Base-by-base conservation (phyloP, 2,113 vertebrate genomes). In the Callithrix jacchus region DNA sequence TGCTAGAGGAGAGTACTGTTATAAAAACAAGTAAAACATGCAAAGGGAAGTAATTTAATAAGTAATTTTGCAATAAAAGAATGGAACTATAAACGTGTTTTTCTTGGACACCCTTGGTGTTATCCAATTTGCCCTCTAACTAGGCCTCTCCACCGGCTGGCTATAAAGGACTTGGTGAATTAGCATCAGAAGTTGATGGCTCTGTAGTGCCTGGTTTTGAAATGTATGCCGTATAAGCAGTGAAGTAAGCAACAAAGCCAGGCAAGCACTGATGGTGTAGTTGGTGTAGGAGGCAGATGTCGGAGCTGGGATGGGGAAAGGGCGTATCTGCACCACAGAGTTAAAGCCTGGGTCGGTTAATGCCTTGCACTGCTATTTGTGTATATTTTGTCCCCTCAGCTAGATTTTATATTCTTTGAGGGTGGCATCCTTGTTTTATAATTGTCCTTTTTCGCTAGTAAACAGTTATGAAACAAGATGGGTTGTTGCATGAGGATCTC, bases 11-110 rank as follows among this genome's bases (percentile, higher is more conserved):
- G 86, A 96, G 77, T 56, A 3, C 84, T 96, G 96, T 85, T 71
- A 92, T 90, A 77, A 91, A 96, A 94, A 84, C n/a, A 91, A 85
- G 85, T 83, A 80, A 95, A 89, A 86, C 66, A 92, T 92, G 54
- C 86, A 87, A 92, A 90, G 42, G 45, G 64, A 96, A 88, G 92
- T 86, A 73, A 90, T 54, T 47, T 68, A 94, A 58, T 81, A 92
- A 88, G 77, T 85, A 45, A 96, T 93, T 97, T 94, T 91, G 88
- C 11, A 76, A 89, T 37, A 81, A 96, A 96, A 88, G 77, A 73
- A 45, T 61, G 9, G 70, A 94, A 87, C 77, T 30, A 9, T 76
- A 74, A 94, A 27, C 42, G 81, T 89, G 2, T 54, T 95, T 93
- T 76, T n/a, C 66, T 47, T 64, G 49, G 68, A 7, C 47, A 77